Percentiles rank a stretch among this genome's conserved stretches.
These are phyloP conservation scores for Pterocles burchelli DNA, from an alignment of 2,113 vertebrate species.

Conservation along the genomic window DNA sequence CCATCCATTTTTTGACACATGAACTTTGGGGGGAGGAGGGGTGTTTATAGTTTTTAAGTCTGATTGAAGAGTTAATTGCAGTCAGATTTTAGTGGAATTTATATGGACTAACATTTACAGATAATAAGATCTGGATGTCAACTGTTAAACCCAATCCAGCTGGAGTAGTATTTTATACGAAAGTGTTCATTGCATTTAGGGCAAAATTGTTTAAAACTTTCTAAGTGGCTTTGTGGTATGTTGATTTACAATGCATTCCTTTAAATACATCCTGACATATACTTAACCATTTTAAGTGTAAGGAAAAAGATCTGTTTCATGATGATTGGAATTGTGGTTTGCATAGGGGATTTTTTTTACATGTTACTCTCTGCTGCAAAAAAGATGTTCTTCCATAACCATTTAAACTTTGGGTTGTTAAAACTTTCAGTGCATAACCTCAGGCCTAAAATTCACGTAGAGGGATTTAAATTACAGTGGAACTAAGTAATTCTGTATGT, in stretches of 20 bases:
- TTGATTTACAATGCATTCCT: constrained; percentile 65
- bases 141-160: constrained; percentile 15
- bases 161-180: constrained; percentile 51
- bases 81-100: constrained; percentile 61
- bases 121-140: constrained; percentile 46
- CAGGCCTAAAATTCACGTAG: not conserved
- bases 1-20: constrained; percentile 16
- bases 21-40: not conserved
- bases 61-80: constrained; percentile 60
- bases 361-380: not conserved
- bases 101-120: constrained; percentile 59
- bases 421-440: constrained; percentile 17
- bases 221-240: constrained; percentile 39
- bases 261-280: constrained; percentile 13
- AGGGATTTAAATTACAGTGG: not conserved
- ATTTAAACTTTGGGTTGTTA: constrained; percentile 40
- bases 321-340: not conserved
- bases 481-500: not conserved
- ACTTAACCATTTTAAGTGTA: not conserved
- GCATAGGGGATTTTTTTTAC: constrained; percentile 26
- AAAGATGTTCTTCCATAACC: not conserved
- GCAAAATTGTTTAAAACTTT: constrained; percentile 52
- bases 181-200: constrained; percentile 28
- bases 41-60: constrained; percentile 47
- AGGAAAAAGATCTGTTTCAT: not conserved